Percentiles rank a stretch among this genome's conserved stretches.
These are phyloP conservation scores for Semicossyphus pulcher DNA, from an alignment of 2,113 vertebrate species.

Conservation along the genomic window DNA sequence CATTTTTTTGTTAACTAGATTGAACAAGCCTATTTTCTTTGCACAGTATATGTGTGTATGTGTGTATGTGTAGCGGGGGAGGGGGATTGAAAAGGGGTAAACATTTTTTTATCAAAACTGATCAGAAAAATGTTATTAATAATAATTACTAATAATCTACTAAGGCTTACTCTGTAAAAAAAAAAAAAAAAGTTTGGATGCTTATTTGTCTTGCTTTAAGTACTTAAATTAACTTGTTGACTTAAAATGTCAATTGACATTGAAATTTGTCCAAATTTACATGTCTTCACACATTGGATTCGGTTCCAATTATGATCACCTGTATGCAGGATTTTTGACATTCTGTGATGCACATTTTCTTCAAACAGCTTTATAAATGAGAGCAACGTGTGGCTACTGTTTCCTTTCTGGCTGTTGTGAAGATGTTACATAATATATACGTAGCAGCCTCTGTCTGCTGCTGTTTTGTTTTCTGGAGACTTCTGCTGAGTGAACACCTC, in stretches of 20 bases:
- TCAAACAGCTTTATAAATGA: background rate
- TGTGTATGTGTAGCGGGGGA: too few relatives aligned
- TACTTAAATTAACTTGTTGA: background rate
- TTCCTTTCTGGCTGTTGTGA: background rate
- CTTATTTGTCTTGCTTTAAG: too few relatives aligned
- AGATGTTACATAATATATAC: background rate
- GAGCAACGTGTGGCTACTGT: background rate
- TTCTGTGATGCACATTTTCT: background rate
- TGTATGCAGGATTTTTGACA: background rate
- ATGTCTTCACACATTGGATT: too few relatives aligned
- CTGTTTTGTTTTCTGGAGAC: background rate
- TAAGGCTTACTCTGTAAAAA: background rate
- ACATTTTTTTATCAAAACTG: too few relatives aligned
- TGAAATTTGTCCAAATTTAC: background rate
- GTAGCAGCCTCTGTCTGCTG: background rate
- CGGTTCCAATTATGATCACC: background rate
- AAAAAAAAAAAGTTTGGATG: background rate
- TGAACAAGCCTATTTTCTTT: too few relatives aligned
- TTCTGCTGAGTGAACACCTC: background rate
- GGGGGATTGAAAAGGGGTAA: too few relatives aligned
- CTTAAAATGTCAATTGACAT: background rate
- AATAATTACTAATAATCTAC: background rate
- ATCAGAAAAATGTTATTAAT: too few relatives aligned
- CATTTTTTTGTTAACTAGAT: too few relatives aligned
- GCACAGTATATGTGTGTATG: too few relatives aligned